phyloP scores from a whole-genome alignment of 2,113 vertebrate species.

The Melanerpes formicivorus region DNA sequence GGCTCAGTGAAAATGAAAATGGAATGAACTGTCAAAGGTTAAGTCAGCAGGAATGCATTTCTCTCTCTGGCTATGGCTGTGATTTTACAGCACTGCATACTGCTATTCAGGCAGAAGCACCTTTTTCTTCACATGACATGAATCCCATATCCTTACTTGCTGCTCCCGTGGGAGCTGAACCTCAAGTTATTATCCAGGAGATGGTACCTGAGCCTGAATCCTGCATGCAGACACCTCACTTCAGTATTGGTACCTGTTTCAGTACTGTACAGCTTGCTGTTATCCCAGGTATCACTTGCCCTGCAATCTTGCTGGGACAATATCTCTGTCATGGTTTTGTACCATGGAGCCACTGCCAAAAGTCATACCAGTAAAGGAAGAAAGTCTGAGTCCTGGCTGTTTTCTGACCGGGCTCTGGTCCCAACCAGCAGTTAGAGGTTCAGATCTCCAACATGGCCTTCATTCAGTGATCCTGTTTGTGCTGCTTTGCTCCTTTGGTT shows the following conservation, averaged over 20 bases:
- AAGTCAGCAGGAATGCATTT: background rate
- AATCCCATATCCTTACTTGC: background rate
- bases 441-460: background rate
- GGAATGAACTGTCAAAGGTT: background rate
- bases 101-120: background rate
- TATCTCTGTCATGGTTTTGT: background rate
- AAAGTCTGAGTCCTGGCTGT: background rate
- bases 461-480: background rate
- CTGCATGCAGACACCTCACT: background rate
- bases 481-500: background rate
- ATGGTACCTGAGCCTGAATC: background rate
- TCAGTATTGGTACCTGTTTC: background rate
- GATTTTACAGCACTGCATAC: background rate
- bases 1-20: background rate
- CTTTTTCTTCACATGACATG: background rate
- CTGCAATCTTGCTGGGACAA: background rate
- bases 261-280: accelerated
- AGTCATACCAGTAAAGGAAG: background rate
- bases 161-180: background rate
- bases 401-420: background rate
- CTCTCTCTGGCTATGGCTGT: background rate
- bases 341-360: accelerated
- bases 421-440: background rate
- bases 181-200: background rate
- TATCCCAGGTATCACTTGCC: background rate